phyloP scores from a whole-genome alignment of 2,113 vertebrate species.

The Laticauda laticaudata region DNA sequence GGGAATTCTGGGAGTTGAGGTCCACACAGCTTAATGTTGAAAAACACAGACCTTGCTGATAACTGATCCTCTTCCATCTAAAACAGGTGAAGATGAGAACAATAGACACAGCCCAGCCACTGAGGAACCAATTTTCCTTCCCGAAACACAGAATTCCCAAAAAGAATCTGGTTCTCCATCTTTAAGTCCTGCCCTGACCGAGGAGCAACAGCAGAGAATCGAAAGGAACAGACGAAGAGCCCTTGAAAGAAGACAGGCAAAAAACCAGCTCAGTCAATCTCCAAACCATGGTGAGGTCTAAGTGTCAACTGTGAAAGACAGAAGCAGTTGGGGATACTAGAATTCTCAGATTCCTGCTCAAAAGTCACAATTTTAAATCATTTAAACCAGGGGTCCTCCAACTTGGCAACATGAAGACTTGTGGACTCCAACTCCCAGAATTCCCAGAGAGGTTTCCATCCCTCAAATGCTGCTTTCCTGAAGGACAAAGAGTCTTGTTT shows the following conservation, averaged over 20 bases:
- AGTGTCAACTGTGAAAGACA: no score
- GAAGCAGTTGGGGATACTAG: neutral
- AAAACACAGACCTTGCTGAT: neutral
- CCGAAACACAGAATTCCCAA: slow-evolving; percentile 14
- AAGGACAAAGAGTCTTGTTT: neutral
- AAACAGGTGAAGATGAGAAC: slow-evolving; percentile 51
- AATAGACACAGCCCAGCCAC: neutral
- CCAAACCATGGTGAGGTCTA: slow-evolving; percentile 56
- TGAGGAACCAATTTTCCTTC: slow-evolving; percentile 49
- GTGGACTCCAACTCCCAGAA: no score
- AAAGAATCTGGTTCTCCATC: slow-evolving; percentile 22
- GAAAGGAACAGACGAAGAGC: slow-evolving; percentile 83
- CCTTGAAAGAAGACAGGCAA: slow-evolving; percentile 81
- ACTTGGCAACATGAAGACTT: no score
- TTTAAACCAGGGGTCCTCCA: neutral
- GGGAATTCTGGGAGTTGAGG: no score
- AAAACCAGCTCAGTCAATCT: slow-evolving; percentile 70
- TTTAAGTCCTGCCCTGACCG: slow-evolving; percentile 70
- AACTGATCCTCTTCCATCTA: neutral
- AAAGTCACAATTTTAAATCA: neutral
- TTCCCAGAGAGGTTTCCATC: neutral
- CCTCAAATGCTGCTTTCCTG: neutral
- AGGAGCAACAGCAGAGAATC: slow-evolving; percentile 83
- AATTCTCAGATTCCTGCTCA: neutral
- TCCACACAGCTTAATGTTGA: neutral